These are phyloP conservation scores for Megaptera novaeangliae DNA, from an alignment of 2,113 vertebrate species.

Conservation along the genomic window DNA sequence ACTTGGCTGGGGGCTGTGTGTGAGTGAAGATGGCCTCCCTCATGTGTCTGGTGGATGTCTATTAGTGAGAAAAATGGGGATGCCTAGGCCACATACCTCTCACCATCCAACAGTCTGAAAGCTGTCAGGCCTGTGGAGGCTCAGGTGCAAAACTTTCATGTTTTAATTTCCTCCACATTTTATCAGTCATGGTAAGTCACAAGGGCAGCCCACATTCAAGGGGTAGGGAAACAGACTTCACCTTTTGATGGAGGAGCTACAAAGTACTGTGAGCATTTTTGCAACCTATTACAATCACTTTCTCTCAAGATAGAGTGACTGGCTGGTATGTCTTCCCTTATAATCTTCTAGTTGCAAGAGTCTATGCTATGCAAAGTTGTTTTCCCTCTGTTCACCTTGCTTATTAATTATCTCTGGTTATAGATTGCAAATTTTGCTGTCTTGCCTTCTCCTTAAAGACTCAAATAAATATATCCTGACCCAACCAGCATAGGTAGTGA, in stretches of 20 bases:
- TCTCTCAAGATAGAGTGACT: background rate
- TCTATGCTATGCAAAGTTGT: background rate
- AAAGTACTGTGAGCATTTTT: background rate
- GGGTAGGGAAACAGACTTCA: background rate
- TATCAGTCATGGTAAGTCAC: background rate
- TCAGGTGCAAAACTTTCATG: background rate
- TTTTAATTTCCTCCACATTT: background rate
- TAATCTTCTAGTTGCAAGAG: background rate
- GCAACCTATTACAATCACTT: background rate
- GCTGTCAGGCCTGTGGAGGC: background rate
- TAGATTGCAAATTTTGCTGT: background rate
- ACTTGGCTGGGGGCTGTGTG: background rate
- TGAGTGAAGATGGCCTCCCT: background rate
- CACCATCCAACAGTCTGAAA: background rate
- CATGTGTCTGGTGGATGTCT: background rate
- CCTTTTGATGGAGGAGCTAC: background rate
- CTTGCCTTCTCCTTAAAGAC: background rate
- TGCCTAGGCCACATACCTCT: background rate
- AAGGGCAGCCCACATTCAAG: background rate
- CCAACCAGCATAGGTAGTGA: background rate
- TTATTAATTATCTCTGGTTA: background rate
- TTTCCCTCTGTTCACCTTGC: background rate
- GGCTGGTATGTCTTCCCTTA: background rate
- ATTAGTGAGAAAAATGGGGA: background rate
- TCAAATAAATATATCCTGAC: background rate